These are phyloP conservation scores for Orchesellides sinensis DNA, from an alignment of 2,888 invertebrate species.

Conservation along the genomic window DNA sequence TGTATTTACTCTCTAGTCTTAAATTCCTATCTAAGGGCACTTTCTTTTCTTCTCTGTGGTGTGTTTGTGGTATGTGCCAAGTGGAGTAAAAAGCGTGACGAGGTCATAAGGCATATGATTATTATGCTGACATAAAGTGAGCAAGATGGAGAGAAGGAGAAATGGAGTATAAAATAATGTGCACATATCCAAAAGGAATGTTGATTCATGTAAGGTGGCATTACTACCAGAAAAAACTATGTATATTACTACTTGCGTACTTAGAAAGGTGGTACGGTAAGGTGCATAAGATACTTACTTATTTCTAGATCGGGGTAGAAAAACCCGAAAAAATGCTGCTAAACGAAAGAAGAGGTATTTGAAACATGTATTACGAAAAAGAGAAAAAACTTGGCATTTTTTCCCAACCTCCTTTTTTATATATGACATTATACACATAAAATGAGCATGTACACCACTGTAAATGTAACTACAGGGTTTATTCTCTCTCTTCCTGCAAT, in stretches of 20 bases:
- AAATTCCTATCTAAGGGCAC: neutral
- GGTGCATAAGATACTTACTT: no score
- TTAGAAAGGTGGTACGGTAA: neutral
- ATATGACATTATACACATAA: neutral
- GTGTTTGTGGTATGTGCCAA: conserved; percentile 2
- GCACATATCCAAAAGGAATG: conserved; percentile 31
- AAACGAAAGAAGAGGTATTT: neutral
- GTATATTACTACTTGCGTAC: conserved; percentile 11
- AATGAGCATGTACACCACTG: neutral
- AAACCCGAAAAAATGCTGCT: neutral
- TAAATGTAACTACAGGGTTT: conserved; percentile 25
- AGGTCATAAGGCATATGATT: conserved; percentile 37
- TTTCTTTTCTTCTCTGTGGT: neutral
- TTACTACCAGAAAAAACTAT: conserved; percentile 40
- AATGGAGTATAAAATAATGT: conserved; percentile 60
- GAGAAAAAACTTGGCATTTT: conserved; percentile 17
- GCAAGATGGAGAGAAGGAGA: conserved; percentile 27
- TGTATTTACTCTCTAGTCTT: neutral
- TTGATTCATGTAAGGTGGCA: conserved; percentile 41
- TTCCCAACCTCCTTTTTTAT: no score
- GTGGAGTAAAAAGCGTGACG: conserved; percentile 22
- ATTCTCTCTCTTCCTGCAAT: conserved; percentile 68
- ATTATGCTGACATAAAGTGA: conserved; percentile 37
- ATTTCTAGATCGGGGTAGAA: neutral
- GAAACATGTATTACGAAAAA: conserved; percentile 39